Conservation (phyloP, 53 echinoderm and acorn worm species). For the Echinarachnius parma region DNA sequence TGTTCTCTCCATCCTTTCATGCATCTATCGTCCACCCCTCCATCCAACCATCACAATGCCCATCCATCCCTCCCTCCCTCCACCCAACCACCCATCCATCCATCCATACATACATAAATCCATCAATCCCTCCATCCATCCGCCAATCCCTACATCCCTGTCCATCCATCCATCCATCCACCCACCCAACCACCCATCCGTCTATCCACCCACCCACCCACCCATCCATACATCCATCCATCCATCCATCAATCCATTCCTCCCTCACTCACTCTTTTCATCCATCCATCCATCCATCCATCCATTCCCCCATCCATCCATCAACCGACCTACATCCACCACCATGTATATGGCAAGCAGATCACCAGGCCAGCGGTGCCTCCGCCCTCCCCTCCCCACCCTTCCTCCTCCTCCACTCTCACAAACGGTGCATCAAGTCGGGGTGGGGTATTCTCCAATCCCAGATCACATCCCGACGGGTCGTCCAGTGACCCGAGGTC, state of each 20-base stretch:
- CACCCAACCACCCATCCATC: too few species aligned
- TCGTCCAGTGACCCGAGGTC: too few species aligned
- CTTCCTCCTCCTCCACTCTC: conserved; percentile 5
- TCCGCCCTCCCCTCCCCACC: not conserved
- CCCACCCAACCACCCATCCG: not conserved
- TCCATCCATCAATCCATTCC: too few species aligned
- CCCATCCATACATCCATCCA: not conserved
- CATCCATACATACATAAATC: too few species aligned
- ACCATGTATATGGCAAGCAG: too few species aligned
- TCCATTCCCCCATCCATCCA: not conserved
- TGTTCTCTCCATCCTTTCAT: too few species aligned
- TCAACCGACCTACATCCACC: not conserved
- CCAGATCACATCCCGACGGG: too few species aligned
- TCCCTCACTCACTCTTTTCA: not conserved
- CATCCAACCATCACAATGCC: not conserved
- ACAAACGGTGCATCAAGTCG: conserved; percentile 1
- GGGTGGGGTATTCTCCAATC: too few species aligned
- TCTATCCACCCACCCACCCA: not conserved
- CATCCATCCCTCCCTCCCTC: not conserved
- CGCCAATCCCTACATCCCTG: not conserved
- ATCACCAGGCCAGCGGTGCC: too few species aligned
- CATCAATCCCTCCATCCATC: not conserved
- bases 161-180: too few species aligned
- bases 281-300: not conserved
- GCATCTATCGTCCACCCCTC: not conserved